Percentiles rank a stretch among this genome's conserved stretches.
Evolutionary conservation across 2,113 vertebrate species (phyloP).

Genomic region (Columbina picui): DNA sequence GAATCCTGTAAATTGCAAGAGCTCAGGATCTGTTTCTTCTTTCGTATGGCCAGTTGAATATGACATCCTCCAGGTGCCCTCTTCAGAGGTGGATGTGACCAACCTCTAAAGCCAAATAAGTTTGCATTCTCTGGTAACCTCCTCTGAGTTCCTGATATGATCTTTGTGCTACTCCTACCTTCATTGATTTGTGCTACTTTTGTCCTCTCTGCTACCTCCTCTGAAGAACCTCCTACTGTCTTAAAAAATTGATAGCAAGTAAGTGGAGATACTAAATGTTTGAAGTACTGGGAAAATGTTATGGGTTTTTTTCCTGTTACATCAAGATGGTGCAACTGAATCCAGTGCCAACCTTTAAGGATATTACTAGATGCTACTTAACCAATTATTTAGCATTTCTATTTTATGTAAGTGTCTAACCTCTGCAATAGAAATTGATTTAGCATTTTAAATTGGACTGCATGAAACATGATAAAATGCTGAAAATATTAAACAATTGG

Average conservation of each 20-base stretch:
- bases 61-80: neutral
- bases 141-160: neutral
- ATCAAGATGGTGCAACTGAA: neutral
- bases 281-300: neutral
- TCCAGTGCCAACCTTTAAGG: neutral
- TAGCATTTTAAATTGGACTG: neutral
- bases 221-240: neutral
- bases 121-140: neutral
- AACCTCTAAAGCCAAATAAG: neutral
- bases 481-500: neutral
- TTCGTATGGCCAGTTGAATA: neutral
- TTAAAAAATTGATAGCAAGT: neutral
- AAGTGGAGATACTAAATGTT: neutral
- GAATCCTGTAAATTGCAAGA: neutral
- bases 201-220: neutral
- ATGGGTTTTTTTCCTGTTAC: neutral
- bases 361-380: neutral
- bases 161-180: neutral
- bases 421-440: neutral
- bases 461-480: neutral
- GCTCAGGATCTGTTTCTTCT: neutral
- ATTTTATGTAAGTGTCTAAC: neutral
- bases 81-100: neutral
- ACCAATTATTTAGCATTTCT: neutral
- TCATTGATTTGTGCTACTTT: neutral